These are phyloP conservation scores for Agrotis segetum DNA, from an alignment of 2,888 invertebrate species.

Conservation along the genomic window DNA sequence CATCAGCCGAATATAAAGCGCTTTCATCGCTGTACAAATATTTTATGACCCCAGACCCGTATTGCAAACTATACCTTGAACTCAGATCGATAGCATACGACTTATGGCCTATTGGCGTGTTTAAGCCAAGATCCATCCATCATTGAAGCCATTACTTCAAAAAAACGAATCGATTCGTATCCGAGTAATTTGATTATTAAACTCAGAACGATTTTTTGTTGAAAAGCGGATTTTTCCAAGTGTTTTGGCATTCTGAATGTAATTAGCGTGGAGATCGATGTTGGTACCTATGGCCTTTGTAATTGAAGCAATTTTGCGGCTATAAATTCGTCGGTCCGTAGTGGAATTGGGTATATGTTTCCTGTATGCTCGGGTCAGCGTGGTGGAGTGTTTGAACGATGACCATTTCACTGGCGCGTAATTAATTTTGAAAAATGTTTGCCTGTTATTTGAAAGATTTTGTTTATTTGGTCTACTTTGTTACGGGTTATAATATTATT, in stretches of 20 bases:
- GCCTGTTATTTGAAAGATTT: conserved; percentile 12
- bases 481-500: conserved; percentile 8
- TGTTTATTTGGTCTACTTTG: conserved; percentile 10
- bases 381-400: conserved; percentile 56
- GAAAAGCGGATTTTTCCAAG: conserved; percentile 29
- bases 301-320: conserved; percentile 70
- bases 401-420: conserved; percentile 25
- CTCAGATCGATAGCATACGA: conserved; percentile 65
- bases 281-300: conserved; percentile 60
- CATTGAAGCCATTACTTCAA: conserved; percentile 52
- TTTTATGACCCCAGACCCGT: conserved; percentile 50
- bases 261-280: conserved; percentile 64
- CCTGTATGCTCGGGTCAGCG: conserved; percentile 51
- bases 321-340: conserved; percentile 64
- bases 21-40: conserved; percentile 56
- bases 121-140: conserved; percentile 52
- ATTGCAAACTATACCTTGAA: conserved; percentile 61
- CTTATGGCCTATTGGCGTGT: conserved; percentile 61
- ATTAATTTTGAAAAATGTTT: conserved; percentile 36
- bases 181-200: conserved; percentile 60
- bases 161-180: conserved; percentile 56
- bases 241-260: conserved; percentile 39
- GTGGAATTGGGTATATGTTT: conserved; percentile 59
- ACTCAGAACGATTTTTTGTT: conserved; percentile 26
- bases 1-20: conserved; percentile 54